Evolutionary conservation across 30 jellyfish, hydroid and myxozoan genomes (phyloP).

Genomic region (Nemopilema nomurai): DNA sequence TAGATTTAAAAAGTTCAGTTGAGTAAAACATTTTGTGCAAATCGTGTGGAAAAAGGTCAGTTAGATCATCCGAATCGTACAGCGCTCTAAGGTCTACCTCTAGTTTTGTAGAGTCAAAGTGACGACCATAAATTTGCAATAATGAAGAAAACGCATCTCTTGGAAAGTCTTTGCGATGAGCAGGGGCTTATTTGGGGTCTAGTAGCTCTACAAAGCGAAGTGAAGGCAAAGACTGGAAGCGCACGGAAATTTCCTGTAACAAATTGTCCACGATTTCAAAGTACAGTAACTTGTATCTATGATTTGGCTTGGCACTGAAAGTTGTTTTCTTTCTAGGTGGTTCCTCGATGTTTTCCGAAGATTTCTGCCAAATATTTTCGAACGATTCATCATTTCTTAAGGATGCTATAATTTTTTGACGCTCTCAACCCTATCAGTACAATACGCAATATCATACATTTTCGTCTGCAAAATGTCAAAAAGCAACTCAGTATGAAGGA

Average conservation of each 20-base stretch:
- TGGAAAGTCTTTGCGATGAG: slow-evolving; percentile 23
- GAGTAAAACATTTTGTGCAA: not conserved
- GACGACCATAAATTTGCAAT: slow-evolving; percentile 39
- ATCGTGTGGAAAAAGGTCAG: slow-evolving; percentile 26
- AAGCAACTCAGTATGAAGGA: slow-evolving; percentile 39
- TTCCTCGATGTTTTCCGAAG: slow-evolving; percentile 17
- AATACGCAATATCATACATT: slow-evolving; percentile 44
- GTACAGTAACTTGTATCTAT: not conserved
- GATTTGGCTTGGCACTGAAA: slow-evolving; percentile 13
- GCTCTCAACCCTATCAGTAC: slow-evolving; percentile 28
- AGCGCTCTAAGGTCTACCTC: slow-evolving; percentile 44
- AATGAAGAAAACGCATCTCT: slow-evolving; percentile 38
- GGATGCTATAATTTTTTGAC: slow-evolving; percentile 23
- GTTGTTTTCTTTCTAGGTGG: slow-evolving; percentile 18
- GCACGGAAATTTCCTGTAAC: slow-evolving; percentile 23
- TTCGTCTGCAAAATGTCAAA: slow-evolving; percentile 30
- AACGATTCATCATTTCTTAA: slow-evolving; percentile 35
- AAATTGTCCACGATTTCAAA: slow-evolving; percentile 27
- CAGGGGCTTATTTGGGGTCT: slow-evolving; percentile 39
- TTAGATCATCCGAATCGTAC: slow-evolving; percentile 8
- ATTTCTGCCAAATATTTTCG: slow-evolving; percentile 24
- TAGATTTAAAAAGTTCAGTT: slow-evolving; percentile 15
- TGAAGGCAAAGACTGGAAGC: slow-evolving; percentile 34
- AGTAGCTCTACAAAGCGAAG: slow-evolving; percentile 56
- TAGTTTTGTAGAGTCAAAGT: slow-evolving; percentile 26